A percentile compares a stretch with the other conserved stretches of the same genome.
phyloP scores from a whole-genome alignment of 1,140 invertebrate genomes.

The Drosophila ercepeae region DNA sequence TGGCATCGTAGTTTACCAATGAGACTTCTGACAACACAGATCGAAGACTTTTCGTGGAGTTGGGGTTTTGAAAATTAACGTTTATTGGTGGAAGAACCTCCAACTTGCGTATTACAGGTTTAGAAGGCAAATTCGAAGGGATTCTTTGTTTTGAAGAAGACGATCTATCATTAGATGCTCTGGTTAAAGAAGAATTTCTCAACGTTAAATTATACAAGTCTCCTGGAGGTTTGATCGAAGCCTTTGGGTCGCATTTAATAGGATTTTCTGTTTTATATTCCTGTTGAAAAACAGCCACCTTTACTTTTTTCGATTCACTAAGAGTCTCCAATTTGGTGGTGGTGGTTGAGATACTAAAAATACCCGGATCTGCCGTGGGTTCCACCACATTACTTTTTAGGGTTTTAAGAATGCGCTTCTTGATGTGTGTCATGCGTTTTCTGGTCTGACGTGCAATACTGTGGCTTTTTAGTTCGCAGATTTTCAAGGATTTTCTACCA shows the following conservation, averaged over 20 bases:
- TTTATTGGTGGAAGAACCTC: neutral
- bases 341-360: neutral
- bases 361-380: neutral
- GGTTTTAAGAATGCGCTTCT: slow-evolving; percentile 50
- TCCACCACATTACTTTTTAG: slow-evolving; percentile 17
- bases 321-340: neutral
- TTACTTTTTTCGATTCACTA: neutral
- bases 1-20: no score
- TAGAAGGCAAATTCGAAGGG: neutral
- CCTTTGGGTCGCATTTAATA: no score
- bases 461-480: slow-evolving; percentile 58
- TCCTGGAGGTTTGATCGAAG: neutral
- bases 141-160: neutral
- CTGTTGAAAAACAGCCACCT: neutral
- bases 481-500: neutral
- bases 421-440: slow-evolving; percentile 43
- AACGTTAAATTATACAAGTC: neutral
- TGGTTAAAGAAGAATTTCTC: slow-evolving; percentile 10
- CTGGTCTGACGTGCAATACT: slow-evolving; percentile 43
- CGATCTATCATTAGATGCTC: no score
- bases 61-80: no score
- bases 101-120: neutral
- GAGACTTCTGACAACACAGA: neutral
- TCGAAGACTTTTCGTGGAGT: neutral
- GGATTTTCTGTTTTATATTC: neutral